These are phyloP conservation scores for Holothuria leucospilota DNA, from an alignment of 53 echinoderm and acorn worm genomes.

Conservation along the genomic window DNA sequence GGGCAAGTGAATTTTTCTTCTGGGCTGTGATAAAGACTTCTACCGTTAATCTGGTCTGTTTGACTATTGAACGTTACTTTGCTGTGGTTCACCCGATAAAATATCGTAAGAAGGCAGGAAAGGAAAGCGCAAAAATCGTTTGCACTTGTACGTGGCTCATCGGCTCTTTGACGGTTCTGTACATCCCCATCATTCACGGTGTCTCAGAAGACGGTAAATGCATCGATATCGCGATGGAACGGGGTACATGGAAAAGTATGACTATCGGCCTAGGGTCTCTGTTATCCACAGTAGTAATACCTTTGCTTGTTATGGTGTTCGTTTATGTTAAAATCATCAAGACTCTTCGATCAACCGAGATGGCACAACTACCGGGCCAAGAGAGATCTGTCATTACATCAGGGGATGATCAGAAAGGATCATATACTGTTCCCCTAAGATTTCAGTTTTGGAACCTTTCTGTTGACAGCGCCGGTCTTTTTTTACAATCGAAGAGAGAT, in stretches of 20 bases:
- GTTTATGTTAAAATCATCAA: constrained; percentile 6
- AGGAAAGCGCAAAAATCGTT: not conserved
- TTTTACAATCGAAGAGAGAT: not conserved
- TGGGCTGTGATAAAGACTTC: constrained; percentile 31
- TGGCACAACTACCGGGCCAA: no score
- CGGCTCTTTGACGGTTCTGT: not conserved
- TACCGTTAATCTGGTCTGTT: constrained; percentile 25
- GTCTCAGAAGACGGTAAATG: not conserved
- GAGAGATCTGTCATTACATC: no score
- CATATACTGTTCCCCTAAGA: not conserved
- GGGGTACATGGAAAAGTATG: not conserved
- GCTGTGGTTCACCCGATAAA: constrained; percentile 24
- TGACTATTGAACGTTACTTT: constrained; percentile 21
- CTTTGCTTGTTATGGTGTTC: constrained; percentile 21
- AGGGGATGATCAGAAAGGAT: no score
- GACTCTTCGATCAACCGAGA: not conserved
- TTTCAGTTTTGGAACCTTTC: no score
- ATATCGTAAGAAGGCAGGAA: constrained; percentile 13
- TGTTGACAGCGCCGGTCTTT: not conserved
- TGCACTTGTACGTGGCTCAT: constrained; percentile 2
- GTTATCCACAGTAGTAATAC: not conserved
- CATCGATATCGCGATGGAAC: not conserved
- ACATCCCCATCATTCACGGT: not conserved
- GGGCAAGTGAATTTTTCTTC: constrained; percentile 25
- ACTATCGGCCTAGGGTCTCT: constrained; percentile 1